These are phyloP conservation scores for Chloromyia formosa DNA, from an alignment of 2,888 invertebrate species.

Conservation along the genomic window DNA sequence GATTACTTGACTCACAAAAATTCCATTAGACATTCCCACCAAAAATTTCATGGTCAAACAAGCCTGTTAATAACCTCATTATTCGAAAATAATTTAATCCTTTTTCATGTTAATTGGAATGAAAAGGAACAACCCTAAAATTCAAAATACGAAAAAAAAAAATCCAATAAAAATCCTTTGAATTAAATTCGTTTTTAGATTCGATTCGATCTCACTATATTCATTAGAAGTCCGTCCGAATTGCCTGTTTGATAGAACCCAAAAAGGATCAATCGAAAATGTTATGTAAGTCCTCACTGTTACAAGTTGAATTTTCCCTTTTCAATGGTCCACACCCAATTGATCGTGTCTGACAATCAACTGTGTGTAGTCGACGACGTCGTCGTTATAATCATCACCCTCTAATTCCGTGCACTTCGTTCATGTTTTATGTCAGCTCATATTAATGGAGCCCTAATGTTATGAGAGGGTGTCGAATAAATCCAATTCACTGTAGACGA, in stretches of 20 bases:
- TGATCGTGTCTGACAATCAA: neutral
- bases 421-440: constrained; percentile 21
- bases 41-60: too few species aligned
- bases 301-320: neutral
- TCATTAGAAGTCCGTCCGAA: too few species aligned
- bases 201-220: neutral
- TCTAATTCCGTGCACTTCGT: constrained; percentile 9
- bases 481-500: constrained; percentile 24
- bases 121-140: neutral
- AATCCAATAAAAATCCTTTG: neutral
- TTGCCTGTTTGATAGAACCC: too few species aligned
- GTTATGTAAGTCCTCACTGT: neutral
- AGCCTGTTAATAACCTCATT: neutral
- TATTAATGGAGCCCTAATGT: constrained; percentile 31
- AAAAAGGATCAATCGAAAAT: too few species aligned
- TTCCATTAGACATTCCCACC: too few species aligned
- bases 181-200: neutral
- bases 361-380: neutral
- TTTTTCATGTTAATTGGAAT: neutral
- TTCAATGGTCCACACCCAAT: neutral
- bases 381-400: constrained; percentile 13
- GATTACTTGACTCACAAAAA: too few species aligned
- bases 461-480: constrained; percentile 33
- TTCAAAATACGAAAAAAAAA: neutral
- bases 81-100: neutral